Conservation (phyloP, 2,113 vertebrate species). For the Alligator mississippiensis region DNA sequence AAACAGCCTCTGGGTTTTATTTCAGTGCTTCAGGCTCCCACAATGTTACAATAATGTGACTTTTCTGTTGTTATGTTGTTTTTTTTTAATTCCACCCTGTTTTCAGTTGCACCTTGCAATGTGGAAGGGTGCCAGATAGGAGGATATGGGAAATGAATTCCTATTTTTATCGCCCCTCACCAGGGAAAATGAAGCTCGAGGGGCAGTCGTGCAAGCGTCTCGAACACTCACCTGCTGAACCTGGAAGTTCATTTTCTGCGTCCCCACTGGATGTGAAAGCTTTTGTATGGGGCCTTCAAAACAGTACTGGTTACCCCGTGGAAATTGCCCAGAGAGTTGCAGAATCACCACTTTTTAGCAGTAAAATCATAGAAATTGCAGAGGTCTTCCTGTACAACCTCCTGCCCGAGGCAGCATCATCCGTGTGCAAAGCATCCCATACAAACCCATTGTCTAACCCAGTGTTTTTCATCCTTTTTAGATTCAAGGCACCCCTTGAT, state of each 20-base stretch:
- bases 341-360: not conserved
- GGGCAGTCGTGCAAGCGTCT: not conserved
- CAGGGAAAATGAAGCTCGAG: not conserved
- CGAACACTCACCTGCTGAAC: too few species aligned
- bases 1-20: not conserved
- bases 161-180: too few species aligned
- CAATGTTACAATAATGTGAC: fast-evolving
- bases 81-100: fast-evolving
- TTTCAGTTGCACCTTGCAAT: fast-evolving
- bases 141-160: fast-evolving
- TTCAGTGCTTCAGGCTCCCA: not conserved
- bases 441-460: too few species aligned
- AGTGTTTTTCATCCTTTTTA: too few species aligned
- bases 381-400: too few species aligned
- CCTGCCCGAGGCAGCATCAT: too few species aligned
- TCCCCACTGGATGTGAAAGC: not conserved
- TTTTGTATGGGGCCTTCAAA: not conserved
- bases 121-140: fast-evolving
- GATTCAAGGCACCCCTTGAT: too few species aligned
- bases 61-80: fast-evolving
- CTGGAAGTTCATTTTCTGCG: not conserved
- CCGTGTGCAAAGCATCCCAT: too few species aligned
- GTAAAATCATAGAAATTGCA: too few species aligned
- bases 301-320: not conserved
- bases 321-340: not conserved